Base-by-base conservation (phyloP, 1,140 invertebrate genomes). In the Neotoxoptera formosana region DNA sequence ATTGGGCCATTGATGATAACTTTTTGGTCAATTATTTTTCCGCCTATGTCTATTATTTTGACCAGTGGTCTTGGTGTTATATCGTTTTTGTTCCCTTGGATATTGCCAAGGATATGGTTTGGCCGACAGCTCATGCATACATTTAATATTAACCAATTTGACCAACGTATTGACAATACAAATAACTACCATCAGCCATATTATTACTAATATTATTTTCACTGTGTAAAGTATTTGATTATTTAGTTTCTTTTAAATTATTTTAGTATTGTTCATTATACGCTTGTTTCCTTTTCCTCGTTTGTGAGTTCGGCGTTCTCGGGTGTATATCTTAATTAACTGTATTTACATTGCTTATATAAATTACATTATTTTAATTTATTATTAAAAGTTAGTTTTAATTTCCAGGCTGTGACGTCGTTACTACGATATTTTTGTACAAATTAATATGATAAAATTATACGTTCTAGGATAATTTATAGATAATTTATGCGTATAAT, bases 11-110 rank as follows among this genome's bases (percentile, higher is more conserved):
- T 95, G 7, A 93, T 94, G 36, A 93, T 95, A 51, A 94, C 94
- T 25, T 94, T 95, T 76, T 94, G 95, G 94, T 94, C 94, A 2
- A 94, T 95, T 20, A 88, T 95, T 56, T 94, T 95, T 34, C 94
- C 95, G 25, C 95, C 95, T 20, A 91, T 95, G 23, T 94, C 94
- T 21, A 94, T 95, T 36, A 91, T 95, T 30, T n/a, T 95, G 30
- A 94, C 94, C 20, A 94, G 94, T 51, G 94, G 94, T 30, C 87
- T 94, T 23, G 95, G 94, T 53, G 91, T 95, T 7, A 94, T 94
- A 17, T 94, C 95, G 4, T 94, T 95, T 9, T 36, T 95, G 36
- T 94, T 94, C 41, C 95, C 95, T 60, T 95, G 94, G 94, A 45
- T 94, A 34, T 94, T 94, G 87, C 94, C 95, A 17, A 94, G 94